Evolutionary conservation across 1,140 invertebrate species (phyloP), one percentile per base, ranked within the genome.

Genomic region (Drosophila biarmipes): DNA sequence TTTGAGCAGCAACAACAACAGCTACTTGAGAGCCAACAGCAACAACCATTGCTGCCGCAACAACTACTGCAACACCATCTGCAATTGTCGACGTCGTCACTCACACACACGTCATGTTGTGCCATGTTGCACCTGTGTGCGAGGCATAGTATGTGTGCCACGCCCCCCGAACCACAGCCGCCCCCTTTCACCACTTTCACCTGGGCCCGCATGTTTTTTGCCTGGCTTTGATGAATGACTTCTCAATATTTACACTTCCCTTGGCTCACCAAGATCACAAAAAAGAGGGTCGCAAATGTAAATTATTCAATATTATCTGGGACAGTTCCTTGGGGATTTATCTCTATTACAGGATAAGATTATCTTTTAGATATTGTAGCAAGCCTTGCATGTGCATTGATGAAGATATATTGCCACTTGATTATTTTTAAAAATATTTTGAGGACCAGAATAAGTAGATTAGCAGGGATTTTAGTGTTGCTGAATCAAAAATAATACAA

Each of bases 41-140:
- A 62, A 52, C 79, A 62, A 63, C 67, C 46, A 43, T 58, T 55
- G 56, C 72, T 78, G 43, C 67, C 45, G 15, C 31, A 75, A 57
- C 56, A 46, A 27, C 69, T 40, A 61, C 58, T 52, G 43, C 80
- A 64, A 61, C 66, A 71, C 43, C 69, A 48, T 24, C 74, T 63
- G 56, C 72, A 72, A 59, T 57, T 81, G 49, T 80, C 71, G 31
- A 57, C 72, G 35, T 74, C 72, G 52, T 74, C 71, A 49, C 52
- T 74, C 52, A 55, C 72, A 74, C 72, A 74, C 59, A 74, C 72
- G 38, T 66, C 72, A 68, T 92, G 90, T 87, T 82, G 79, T 91
- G 85, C 62, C 59, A 80, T 92, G 86, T 68, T 92, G 90, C 91
- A 90, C 71, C 89, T 92, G 63, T 90, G 84, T 92, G 75, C 74